A percentile compares a stretch with the other conserved stretches of the same genome.
These are phyloP conservation scores for Caenorhabditis zanzibari DNA, from an alignment of 2,888 invertebrate species.

Conservation along the genomic window DNA sequence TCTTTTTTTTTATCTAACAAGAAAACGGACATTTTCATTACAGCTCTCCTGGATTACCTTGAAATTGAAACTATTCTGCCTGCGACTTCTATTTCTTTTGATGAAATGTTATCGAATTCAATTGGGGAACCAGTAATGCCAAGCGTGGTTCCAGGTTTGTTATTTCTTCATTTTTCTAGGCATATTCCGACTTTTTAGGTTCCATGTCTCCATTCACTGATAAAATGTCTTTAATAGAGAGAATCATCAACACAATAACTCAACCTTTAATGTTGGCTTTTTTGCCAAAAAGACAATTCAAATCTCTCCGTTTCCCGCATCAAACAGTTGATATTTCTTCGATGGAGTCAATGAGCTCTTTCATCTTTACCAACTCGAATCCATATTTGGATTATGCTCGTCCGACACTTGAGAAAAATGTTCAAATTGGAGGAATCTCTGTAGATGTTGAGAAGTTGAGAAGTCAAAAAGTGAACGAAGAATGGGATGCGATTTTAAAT, in stretches of 20 bases:
- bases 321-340: conserved; percentile 8
- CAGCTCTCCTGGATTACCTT: conserved; percentile 38
- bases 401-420: conserved; percentile 58
- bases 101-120: neutral
- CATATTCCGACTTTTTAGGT: neutral
- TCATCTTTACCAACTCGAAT: conserved; percentile 63
- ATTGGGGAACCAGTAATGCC: conserved; percentile 46
- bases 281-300: conserved; percentile 1
- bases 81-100: conserved; percentile 13
- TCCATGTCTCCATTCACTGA: conserved; percentile 28
- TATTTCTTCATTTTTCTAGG: neutral
- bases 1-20: no score
- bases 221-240: conserved; percentile 27
- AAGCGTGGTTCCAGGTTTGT: conserved; percentile 33
- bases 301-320: conserved; percentile 31
- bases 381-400: conserved; percentile 64
- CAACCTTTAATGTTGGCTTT: neutral
- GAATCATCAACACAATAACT: conserved; percentile 13
- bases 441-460: conserved; percentile 18
- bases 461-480: conserved; percentile 34
- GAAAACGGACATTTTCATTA: neutral
- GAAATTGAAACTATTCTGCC: conserved; percentile 33
- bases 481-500: conserved; percentile 48
- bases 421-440: conserved; percentile 49
- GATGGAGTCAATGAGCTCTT: conserved; percentile 34